A percentile compares a stretch with the other conserved stretches of the same genome.
phyloP scores from a whole-genome alignment of 2,113 vertebrate genomes.

The Poeciliopsis turrubarensis region DNA sequence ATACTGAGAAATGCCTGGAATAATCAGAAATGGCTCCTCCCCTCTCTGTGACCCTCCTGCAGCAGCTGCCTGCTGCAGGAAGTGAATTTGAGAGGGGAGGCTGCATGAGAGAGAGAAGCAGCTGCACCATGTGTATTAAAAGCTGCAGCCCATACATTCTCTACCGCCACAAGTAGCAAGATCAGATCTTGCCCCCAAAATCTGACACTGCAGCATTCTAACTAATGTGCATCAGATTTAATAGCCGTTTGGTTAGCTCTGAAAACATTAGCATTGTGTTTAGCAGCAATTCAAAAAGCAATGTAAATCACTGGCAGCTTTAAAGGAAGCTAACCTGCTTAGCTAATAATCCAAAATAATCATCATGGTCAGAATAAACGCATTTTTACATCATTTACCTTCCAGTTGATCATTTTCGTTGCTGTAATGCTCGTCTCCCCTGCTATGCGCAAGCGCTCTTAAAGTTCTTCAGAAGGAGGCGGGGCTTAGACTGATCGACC shows the following conservation, averaged over 20 bases:
- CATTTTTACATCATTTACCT: conserved; percentile 36
- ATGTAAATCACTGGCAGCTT: accelerated
- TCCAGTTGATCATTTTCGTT: conserved; percentile 70
- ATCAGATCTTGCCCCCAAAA: not conserved
- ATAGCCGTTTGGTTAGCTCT: not conserved
- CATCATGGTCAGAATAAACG: accelerated
- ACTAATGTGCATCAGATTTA: not conserved
- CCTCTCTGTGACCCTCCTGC: not conserved
- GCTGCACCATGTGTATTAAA: conserved; percentile 46
- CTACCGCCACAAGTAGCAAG: not conserved
- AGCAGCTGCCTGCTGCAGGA: conserved; percentile 43
- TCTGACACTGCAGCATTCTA: not conserved
- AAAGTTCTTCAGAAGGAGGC: not conserved
- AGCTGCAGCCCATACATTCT: not conserved
- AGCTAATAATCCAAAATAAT: accelerated
- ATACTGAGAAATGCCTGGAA: conserved; percentile 17
- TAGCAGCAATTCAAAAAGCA: not conserved
- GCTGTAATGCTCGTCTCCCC: not conserved
- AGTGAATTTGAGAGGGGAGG: conserved; percentile 35
- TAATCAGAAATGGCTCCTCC: not conserved
- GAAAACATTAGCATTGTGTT: conserved; percentile 23
- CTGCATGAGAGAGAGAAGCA: conserved; percentile 38
- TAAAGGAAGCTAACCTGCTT: accelerated
- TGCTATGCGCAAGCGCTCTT: not conserved
- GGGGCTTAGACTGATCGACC: conserved; percentile 9